Conservation (phyloP, 2,888 invertebrate genomes). For the Catocala nupta region DNA sequence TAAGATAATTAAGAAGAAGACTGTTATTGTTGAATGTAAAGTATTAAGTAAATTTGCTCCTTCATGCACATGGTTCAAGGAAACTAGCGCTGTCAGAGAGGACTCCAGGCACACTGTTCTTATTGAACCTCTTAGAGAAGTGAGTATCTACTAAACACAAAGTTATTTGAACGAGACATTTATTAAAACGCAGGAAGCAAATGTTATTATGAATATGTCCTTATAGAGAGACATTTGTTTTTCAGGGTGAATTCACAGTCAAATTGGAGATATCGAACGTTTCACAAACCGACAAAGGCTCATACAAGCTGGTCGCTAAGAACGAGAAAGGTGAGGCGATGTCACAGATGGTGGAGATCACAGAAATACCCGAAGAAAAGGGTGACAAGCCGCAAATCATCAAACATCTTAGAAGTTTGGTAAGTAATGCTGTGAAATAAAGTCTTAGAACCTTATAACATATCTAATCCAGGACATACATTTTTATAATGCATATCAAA, state of each 20-base stretch:
- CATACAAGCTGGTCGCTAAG: slow-evolving; percentile 96
- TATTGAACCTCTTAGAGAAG: slow-evolving; percentile 93
- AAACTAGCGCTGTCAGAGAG: slow-evolving; percentile 92
- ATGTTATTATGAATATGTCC: no score
- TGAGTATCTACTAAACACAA: slow-evolving; percentile 66
- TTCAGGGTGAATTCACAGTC: slow-evolving; percentile 95
- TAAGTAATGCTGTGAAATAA: slow-evolving; percentile 72
- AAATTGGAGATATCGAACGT: slow-evolving; percentile 96
- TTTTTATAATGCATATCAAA: neutral
- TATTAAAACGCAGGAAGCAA: no score
- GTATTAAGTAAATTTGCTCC: slow-evolving; percentile 98
- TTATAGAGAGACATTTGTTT: slow-evolving; percentile 12
- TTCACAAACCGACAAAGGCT: slow-evolving; percentile 93
- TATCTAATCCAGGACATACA: no score
- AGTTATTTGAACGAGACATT: slow-evolving; percentile 5
- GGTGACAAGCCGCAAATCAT: slow-evolving; percentile 93
- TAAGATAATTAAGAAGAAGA: slow-evolving; percentile 96
- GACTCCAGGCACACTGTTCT: slow-evolving; percentile 92
- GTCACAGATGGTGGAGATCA: slow-evolving; percentile 95
- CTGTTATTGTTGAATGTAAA: slow-evolving; percentile 97
- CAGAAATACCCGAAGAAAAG: slow-evolving; percentile 93
- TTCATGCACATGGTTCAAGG: slow-evolving; percentile 97
- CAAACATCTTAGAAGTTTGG: slow-evolving; percentile 92
- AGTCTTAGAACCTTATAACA: no score
- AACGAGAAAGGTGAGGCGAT: slow-evolving; percentile 97